Percentiles rank a stretch among this genome's conserved stretches.
These are phyloP conservation scores for Odontesthes bonariensis DNA, from an alignment of 2,113 vertebrate genomes.

Conservation along the genomic window DNA sequence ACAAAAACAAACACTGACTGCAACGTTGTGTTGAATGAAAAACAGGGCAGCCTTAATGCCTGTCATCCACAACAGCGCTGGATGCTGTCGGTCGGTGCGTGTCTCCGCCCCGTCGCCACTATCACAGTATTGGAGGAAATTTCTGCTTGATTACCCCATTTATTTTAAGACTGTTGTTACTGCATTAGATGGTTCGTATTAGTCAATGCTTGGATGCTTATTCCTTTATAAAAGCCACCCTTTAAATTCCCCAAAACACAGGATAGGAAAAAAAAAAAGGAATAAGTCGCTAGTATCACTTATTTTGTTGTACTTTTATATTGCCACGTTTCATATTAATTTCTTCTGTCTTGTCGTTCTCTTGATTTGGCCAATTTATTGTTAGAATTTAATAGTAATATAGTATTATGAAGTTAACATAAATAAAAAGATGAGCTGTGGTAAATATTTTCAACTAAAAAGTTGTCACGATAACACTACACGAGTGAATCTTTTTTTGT, in stretches of 20 bases:
- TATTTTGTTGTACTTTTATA: background rate
- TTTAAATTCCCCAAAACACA: background rate
- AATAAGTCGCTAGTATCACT: background rate
- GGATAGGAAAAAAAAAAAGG: background rate
- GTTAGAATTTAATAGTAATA: background rate
- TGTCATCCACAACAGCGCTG: constrained; percentile 62
- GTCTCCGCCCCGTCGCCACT: constrained; percentile 70
- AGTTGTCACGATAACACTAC: background rate
- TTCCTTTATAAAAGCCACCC: background rate
- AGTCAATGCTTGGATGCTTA: background rate
- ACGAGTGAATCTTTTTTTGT: background rate
- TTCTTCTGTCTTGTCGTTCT: background rate
- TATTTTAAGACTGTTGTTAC: background rate
- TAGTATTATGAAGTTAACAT: background rate
- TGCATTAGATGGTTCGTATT: background rate
- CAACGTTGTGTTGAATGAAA: constrained; percentile 32
- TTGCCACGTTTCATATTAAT: background rate
- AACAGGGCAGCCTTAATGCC: constrained; percentile 52
- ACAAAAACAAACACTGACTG: constrained; percentile 15
- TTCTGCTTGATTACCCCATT: background rate
- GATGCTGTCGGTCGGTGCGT: constrained; percentile 58
- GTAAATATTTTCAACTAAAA: too few species aligned
- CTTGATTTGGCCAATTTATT: background rate
- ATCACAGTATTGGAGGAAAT: constrained; percentile 18
- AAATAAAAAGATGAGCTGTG: background rate